Percentiles rank a stretch among this genome's conserved stretches.
phyloP scores from a whole-genome alignment of 64 coral and sea anemone species.

The Montipora cactus region DNA sequence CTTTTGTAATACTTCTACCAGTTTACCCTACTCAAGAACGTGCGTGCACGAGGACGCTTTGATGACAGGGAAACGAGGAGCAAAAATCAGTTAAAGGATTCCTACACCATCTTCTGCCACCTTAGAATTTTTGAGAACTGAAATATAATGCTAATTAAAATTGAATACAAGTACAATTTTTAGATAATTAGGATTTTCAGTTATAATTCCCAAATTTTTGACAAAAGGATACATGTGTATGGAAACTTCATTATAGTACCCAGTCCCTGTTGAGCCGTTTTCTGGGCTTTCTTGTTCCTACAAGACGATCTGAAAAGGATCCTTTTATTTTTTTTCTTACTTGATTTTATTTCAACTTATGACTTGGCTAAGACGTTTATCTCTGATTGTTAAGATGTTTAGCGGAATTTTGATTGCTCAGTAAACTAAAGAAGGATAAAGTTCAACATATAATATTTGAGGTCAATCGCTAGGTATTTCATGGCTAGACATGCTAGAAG shows the following conservation, averaged over 20 bases:
- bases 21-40: background rate
- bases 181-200: background rate
- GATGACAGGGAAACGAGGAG: background rate
- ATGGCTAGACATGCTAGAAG: background rate
- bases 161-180: slow-evolving; percentile 4
- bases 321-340: no score
- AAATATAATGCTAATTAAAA: background rate
- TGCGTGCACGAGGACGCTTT: background rate
- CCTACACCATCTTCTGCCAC: background rate
- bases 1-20: background rate
- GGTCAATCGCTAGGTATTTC: background rate
- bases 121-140: background rate
- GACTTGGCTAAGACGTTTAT: no score
- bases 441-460: no score
- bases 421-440: no score
- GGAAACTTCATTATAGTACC: background rate
- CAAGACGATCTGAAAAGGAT: no score
- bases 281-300: no score
- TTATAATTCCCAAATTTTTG: background rate
- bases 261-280: no score
- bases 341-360: no score
- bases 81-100: background rate
- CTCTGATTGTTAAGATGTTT: no score
- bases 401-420: no score
- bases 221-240: background rate